Base-by-base conservation (phyloP, 2,888 invertebrate species). In the Lottia gigantea region DNA sequence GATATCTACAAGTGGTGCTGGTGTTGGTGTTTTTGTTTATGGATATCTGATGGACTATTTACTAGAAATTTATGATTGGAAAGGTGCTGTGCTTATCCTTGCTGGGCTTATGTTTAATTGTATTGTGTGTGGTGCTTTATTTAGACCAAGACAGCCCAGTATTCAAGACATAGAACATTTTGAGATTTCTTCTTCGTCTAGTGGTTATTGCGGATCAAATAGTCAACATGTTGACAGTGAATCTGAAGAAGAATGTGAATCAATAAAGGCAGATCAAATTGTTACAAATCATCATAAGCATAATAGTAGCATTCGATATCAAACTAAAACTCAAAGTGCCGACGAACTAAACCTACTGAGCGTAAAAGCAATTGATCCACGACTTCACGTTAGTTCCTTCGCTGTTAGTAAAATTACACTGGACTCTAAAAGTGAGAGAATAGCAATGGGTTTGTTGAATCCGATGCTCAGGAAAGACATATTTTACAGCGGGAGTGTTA, bases 1-100 rank as follows among this genome's bases (percentile, higher is more conserved):
- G 23, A 94, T 97, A 74, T 96, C 96, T 0, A 96, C 96, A 0
- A 96, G 96, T 85, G 98, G 98, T 6, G 97, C 98, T 0, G 82
- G 71, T 68, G 92, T 98, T 63, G 98, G 98, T 66, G 97, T 97
- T 3, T 94, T 97, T 87, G 89, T 96, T 2, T 95, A 98, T 87
- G 95, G 97, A 4, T 90, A 90, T 26, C 74, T 91, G 19, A 87
- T 88, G 55, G 83, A 88, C 66, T 79, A 80, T 68, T 90, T 98
- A 46, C 87, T 97, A 64, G 84, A 72, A 2, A 47, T 62, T 11
- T 85, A 72, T 73, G 78, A 75, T 66, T 85, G 85, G 85, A 66
- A 79, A 55, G 82, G 83, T 2, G 81, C 83, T 0, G 70, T 85
- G 11, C 75, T 85, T 2, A 76, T 97, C 68, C 93, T 95, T 46